Base-by-base conservation (phyloP, 1,140 invertebrate species). In the Batillaria attramentaria region DNA sequence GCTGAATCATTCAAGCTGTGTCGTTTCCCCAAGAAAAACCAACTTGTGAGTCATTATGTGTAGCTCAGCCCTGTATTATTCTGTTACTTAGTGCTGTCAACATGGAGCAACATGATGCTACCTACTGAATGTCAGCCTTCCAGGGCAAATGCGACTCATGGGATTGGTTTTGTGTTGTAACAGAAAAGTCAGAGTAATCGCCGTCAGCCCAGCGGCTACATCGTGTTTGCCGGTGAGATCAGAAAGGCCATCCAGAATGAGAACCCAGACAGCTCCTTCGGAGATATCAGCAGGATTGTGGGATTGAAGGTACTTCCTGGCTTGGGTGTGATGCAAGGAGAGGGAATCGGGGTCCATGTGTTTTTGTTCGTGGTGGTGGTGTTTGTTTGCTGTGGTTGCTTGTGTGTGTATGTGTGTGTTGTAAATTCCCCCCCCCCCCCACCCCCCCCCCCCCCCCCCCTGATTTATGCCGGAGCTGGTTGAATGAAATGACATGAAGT, bases 171-270 rank as follows among this genome's bases (percentile, higher is more conserved):
- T 60, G 6, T 76, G 54, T n/a, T 68, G 24, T 33, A 65, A 18
- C 73, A 81, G 80, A 81, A 79, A 78, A 41, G 72, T 54, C 37
- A 57, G 5, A 81, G 78, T 72, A 79, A 75, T 35, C 72, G 84
- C n/a, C 77, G 86, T 72, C 88, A 98, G 83, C 96, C 99, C 79
- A 98, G 97, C 85, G 98, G 98, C 18, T 99, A 99, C 92, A 99
- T 99, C 88, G 93, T 99, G 37, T 99, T 99, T 93, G 98, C 98
- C 24, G 96, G 97, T 90, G 98, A 99, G 92, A 95, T 98, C 50
- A 93, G 98, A 24, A 93, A 98, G 94, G 91, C 93, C 87, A 94
- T 97, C 89, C 94, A 97, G 89, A 92, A 95, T 86, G 95, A 96
- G 88, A 98, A 99, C 93, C 98, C 98, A 6, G 97, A 98, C 79